Base-by-base conservation (phyloP, 2,797 vertebrate species). In the Sitta carolinensis region DNA sequence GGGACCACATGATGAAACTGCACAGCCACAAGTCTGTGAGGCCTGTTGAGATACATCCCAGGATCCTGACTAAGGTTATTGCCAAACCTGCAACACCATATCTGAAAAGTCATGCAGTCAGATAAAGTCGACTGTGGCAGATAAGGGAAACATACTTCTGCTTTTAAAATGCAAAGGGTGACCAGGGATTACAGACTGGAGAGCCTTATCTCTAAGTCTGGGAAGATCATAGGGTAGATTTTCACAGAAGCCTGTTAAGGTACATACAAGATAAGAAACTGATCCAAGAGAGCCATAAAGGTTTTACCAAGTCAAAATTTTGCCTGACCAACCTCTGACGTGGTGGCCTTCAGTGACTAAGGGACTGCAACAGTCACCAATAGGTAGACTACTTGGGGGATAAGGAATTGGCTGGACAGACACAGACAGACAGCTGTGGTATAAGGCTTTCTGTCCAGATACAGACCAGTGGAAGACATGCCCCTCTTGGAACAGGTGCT, bases 401-500 rank as follows among this genome's bases (percentile, higher is more conserved):
- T 25, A 77, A n/a, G 40, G 34, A 47, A 62, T 21, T 30, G 50
- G 34, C 25, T 32, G 30, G 9, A 62, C 30, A 14, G 30, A 42
- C 34, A 54, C 14, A 86, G 23, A 13, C 72, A 61, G 13, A 38
- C 15, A 51, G 38, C 20, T 47, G 8, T 54, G 20, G 25, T 40
- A 38, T 40, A 40, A 48, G 40, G 30, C 14, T 62, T 14, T 34
- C 5, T 18, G 26, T 26, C 17, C 34, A 48, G 30, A 62, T 34
- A 12, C 8, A n/a, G 34, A 17, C 9, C 25, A 69, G 42, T 34
- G 17, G 30, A 62, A 48, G 11, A 26, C 9, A 34, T 10, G 10
- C 3, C 26, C 20, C 25, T 48, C 36, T 18, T 30, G 14, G 21
- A 64, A 55, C 0, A 0, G 3, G 4, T 22, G 17, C 42, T 26